Evolutionary conservation across 2,113 vertebrate genomes (phyloP).

Genomic region (Litocranius walleri): DNA sequence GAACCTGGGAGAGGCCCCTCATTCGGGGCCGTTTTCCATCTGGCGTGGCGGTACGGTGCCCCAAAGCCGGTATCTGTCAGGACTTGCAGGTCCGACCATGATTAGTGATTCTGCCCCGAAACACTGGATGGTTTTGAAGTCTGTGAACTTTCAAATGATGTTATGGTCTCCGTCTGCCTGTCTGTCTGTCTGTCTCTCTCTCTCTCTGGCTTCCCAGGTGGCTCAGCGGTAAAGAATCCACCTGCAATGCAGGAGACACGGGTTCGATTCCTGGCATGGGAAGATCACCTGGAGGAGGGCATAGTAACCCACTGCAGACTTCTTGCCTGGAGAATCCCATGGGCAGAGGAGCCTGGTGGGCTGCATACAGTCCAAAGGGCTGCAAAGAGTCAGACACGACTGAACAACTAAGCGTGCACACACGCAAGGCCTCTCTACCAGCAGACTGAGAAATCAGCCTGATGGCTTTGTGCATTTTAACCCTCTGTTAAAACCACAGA

Average conservation of each 20-base stretch:
- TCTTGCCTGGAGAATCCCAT: no score
- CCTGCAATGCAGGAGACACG: neutral
- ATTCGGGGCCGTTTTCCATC: rapidly evolving
- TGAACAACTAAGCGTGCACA: no score
- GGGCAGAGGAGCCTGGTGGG: no score
- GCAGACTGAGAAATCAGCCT: neutral
- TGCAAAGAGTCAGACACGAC: no score
- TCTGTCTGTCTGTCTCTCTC: neutral
- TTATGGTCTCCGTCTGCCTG: rapidly evolving
- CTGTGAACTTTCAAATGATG: rapidly evolving
- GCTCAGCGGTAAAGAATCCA: neutral
- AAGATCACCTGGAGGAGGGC: neutral
- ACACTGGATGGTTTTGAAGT: neutral
- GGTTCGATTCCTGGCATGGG: neutral
- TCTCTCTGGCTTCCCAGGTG: neutral
- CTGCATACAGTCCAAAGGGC: no score
- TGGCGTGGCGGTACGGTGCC: rapidly evolving
- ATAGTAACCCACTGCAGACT: neutral
- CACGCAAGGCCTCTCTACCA: neutral
- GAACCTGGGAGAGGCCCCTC: neutral
- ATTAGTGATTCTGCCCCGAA: neutral
- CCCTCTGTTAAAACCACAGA: neutral
- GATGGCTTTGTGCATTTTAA: neutral
- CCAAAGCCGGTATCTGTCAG: rapidly evolving
- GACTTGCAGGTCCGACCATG: rapidly evolving